Conservation (phyloP, 1,140 invertebrate species). For the Oncopeltus fasciatus region DNA sequence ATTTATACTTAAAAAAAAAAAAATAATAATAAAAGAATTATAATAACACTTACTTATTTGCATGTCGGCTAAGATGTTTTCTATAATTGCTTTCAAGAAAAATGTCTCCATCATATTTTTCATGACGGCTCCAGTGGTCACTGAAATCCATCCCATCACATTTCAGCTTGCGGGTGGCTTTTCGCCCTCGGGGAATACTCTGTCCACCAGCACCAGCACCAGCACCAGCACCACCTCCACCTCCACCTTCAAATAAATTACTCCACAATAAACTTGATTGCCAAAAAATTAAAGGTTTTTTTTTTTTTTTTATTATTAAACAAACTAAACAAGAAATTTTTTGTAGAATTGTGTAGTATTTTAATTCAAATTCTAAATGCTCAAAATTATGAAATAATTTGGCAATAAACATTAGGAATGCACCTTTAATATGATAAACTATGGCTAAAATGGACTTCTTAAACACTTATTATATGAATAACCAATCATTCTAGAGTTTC, state of each 20-base stretch:
- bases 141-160: constrained; percentile 39
- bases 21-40: background rate
- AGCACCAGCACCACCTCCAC: background rate
- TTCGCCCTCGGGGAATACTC: constrained; percentile 37
- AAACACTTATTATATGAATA: no score
- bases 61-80: constrained; percentile 89
- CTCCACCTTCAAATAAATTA: background rate
- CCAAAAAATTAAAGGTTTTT: background rate
- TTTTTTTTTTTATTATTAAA: no score
- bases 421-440: no score
- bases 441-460: no score
- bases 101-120: constrained; percentile 82
- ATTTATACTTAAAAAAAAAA: background rate
- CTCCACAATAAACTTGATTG: background rate
- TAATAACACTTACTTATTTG: constrained; percentile 74
- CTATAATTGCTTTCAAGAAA: constrained; percentile 90
- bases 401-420: no score
- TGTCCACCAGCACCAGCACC: no score
- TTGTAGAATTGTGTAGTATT: no score
- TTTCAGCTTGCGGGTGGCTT: constrained; percentile 63
- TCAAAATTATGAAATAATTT: no score
- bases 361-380: no score
- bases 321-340: no score
- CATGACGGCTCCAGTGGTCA: constrained; percentile 80
- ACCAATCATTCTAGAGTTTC: no score